Evolutionary conservation across 2,797 vertebrate species (phyloP), one percentile per base, ranked within the genome.

Genomic region (Amniataba percoides): DNA sequence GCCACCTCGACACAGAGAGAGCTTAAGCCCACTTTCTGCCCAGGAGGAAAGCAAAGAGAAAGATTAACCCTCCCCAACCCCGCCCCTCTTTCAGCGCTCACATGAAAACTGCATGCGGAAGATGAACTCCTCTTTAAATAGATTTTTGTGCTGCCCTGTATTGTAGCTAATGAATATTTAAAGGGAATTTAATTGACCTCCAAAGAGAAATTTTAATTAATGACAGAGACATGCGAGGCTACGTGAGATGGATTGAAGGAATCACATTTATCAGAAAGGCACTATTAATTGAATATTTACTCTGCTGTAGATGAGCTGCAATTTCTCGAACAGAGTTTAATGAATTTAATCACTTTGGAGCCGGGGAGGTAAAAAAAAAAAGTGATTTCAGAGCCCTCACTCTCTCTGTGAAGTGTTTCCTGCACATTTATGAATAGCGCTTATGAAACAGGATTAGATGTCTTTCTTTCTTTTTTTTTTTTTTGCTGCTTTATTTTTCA

Each of bases 271-370:
- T 93, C 94, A 93, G 91, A 94, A 94, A 93, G 77, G 76, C 84
- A n/a, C 78, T 76, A 89, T 93, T 94, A 94, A 94, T 93, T 93
- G 87, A 95, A 93, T 94, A 94, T 94, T 94, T 95, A 93, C 92
- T 91, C 85, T 90, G 87, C 90, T 74, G 75, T 89, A 88, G 90
- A 93, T 92, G 87, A 93, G 91, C 87, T 62, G 85, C 92, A 94
- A 93, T 94, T 94, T 94, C 86, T 85, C 88, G 46, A 87, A 89
- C 88, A 89, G 92, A 90, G 89, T 94, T 91, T 88, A 93, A 94
- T 94, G 82, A 85, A 91, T 93, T 86, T 77, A 91, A 93, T 93
- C 80, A 83, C 85, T 84, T 74, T 82, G 70, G 80, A 64, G 71
- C 69, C 5, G 36, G 61, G 61, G 34, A 81, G 85, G 80, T 58